These are phyloP conservation scores for Myotis daubentonii DNA, from an alignment of 2,797 vertebrate genomes.

Conservation along the genomic window DNA sequence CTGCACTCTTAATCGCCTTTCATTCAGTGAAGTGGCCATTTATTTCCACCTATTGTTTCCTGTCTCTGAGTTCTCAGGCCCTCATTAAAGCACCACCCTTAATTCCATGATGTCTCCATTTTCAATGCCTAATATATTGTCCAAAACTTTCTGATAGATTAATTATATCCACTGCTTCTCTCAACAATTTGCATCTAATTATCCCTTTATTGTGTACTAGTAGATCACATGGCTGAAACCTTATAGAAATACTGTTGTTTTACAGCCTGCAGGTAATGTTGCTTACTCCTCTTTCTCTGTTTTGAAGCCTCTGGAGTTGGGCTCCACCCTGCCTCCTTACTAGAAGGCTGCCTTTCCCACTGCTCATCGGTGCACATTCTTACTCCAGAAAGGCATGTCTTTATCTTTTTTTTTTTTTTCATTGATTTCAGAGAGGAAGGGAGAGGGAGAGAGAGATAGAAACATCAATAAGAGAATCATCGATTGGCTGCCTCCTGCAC, in stretches of 20 bases:
- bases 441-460: too few species aligned
- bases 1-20: constrained; percentile 39
- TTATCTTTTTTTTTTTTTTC: too few species aligned
- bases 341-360: constrained; percentile 34
- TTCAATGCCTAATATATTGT: constrained; percentile 34
- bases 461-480: too few species aligned
- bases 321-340: background rate
- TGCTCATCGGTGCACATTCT: background rate
- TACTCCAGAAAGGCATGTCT: constrained; percentile 6
- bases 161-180: constrained; percentile 18
- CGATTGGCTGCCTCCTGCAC: too few species aligned
- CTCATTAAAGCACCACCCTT: constrained; percentile 17
- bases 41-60: constrained; percentile 46
- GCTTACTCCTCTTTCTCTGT: constrained; percentile 41
- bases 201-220: background rate
- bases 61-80: constrained; percentile 22
- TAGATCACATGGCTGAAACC: constrained; percentile 17
- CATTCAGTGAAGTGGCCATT: constrained; percentile 29
- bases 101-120: constrained; percentile 32
- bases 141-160: constrained; percentile 45
- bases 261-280: constrained; percentile 20
- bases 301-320: constrained; percentile 21
- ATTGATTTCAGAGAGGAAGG: too few species aligned
- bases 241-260: constrained; percentile 56
- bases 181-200: constrained; percentile 12